A percentile compares a stretch with the other conserved stretches of the same genome.
Evolutionary conservation across 2,888 invertebrate genomes (phyloP).

Genomic region (Acheta domesticus): DNA sequence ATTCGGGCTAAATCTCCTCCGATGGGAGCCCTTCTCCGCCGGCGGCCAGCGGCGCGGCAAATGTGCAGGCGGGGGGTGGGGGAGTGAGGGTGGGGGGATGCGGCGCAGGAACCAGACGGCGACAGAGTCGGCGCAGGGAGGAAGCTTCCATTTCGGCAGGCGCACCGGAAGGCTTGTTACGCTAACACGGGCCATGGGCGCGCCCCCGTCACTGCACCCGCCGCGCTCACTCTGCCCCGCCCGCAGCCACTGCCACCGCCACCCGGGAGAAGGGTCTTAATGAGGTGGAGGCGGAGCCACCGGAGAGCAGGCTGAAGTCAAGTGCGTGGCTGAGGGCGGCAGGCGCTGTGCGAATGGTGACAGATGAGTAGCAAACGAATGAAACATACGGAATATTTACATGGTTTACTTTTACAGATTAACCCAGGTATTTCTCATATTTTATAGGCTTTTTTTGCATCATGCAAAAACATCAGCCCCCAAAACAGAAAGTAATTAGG

Average conservation of each 20-base stretch:
- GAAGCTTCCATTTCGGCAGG: background rate
- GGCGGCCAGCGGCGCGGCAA: background rate
- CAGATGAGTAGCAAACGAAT: too few species aligned
- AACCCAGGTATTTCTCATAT: too few species aligned
- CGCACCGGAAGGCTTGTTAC: slow-evolving; percentile 6
- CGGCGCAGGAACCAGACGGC: background rate
- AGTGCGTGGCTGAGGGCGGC: too few species aligned
- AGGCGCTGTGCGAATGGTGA: too few species aligned
- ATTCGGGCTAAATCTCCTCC: slow-evolving; percentile 5
- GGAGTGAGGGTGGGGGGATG: background rate
- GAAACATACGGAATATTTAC: too few species aligned
- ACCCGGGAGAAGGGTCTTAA: background rate
- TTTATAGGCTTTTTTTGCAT: too few species aligned
- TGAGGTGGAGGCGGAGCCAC: background rate
- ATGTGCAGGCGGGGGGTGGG: background rate
- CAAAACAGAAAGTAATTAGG: too few species aligned
- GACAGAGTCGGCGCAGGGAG: background rate
- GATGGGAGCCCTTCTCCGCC: background rate
- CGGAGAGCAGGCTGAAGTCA: background rate
- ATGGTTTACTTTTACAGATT: too few species aligned
- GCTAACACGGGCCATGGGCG: background rate
- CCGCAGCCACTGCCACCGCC: background rate
- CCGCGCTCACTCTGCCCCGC: background rate
- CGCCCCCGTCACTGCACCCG: background rate
- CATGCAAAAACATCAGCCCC: too few species aligned